A percentile compares a stretch with the other conserved stretches of the same genome.
phyloP scores from a whole-genome alignment of 2,113 vertebrate species.

The Rhegmatorhina hoffmannsi region DNA sequence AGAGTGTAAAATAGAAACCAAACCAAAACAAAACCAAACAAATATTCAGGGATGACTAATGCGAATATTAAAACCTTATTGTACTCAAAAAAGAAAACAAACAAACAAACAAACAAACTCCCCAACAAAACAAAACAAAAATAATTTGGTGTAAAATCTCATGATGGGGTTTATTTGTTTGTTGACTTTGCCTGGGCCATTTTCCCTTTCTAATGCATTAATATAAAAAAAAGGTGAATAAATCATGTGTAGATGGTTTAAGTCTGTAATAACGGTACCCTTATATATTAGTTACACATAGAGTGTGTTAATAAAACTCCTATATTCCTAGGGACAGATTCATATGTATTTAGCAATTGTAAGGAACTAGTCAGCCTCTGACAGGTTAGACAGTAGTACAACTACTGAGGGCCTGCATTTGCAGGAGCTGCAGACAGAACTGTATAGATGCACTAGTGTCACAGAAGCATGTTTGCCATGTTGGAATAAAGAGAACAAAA shows the following conservation, averaged over 20 bases:
- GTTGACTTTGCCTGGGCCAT: accelerated
- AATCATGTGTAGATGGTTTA: background rate
- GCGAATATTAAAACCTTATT: background rate
- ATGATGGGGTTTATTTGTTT: background rate
- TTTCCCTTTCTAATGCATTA: background rate
- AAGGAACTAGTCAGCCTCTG: background rate
- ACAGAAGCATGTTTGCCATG: background rate
- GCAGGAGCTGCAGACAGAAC: background rate
- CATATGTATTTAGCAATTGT: background rate
- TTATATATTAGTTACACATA: background rate
- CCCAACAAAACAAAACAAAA: too few species aligned
- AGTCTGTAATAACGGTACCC: background rate
- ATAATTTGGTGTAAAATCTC: background rate
- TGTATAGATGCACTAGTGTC: background rate
- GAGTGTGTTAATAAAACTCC: background rate
- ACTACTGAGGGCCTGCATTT: background rate
- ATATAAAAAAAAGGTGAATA: background rate
- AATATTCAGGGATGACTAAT: background rate
- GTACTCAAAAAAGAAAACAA: background rate
- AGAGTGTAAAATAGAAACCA: background rate
- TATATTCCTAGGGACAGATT: background rate
- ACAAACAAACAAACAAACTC: background rate
- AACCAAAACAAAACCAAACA: background rate
- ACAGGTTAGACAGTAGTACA: background rate
- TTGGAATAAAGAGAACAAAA: background rate